phyloP scores from a whole-genome alignment of 30 jellyfish, hydroid and myxozoan species.

The Cassiopea andromeda region DNA sequence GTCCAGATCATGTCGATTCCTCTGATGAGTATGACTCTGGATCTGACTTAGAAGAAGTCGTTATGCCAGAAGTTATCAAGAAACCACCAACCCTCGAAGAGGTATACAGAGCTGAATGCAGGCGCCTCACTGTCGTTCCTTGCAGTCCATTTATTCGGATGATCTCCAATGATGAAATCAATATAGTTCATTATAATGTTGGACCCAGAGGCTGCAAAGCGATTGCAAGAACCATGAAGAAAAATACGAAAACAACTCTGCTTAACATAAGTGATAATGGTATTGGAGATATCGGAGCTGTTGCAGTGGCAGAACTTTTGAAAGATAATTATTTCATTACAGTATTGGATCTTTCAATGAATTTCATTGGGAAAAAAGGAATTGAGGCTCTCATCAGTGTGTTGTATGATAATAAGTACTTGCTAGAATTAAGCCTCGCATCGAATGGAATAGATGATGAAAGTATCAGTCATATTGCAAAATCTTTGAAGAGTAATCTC shows the following conservation, averaged over 20 bases:
- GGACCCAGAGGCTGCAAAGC: conserved; percentile 78
- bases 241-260: conserved; percentile 39
- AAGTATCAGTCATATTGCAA: conserved; percentile 4
- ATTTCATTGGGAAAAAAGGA: conserved; percentile 46
- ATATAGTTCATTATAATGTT: conserved; percentile 60
- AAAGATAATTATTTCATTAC: conserved; percentile 53
- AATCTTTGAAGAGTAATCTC: conserved; percentile 30
- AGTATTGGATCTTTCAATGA: conserved; percentile 59
- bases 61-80: not conserved
- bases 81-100: conserved; percentile 22
- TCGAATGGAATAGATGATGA: conserved; percentile 25
- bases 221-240: conserved; percentile 42
- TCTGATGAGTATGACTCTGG: conserved; percentile 46
- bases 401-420: conserved; percentile 25
- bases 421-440: conserved; percentile 59
- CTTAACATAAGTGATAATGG: conserved; percentile 71
- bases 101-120: conserved; percentile 30
- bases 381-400: conserved; percentile 23
- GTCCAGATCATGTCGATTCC: not conserved
- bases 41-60: conserved; percentile 60
- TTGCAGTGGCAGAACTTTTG: conserved; percentile 56
- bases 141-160: conserved; percentile 59
- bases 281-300: conserved; percentile 51
- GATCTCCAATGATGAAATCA: conserved; percentile 53
- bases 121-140: conserved; percentile 24